Evolutionary conservation across 2,113 vertebrate genomes (phyloP).

Genomic region (Oreocharis arfaki): DNA sequence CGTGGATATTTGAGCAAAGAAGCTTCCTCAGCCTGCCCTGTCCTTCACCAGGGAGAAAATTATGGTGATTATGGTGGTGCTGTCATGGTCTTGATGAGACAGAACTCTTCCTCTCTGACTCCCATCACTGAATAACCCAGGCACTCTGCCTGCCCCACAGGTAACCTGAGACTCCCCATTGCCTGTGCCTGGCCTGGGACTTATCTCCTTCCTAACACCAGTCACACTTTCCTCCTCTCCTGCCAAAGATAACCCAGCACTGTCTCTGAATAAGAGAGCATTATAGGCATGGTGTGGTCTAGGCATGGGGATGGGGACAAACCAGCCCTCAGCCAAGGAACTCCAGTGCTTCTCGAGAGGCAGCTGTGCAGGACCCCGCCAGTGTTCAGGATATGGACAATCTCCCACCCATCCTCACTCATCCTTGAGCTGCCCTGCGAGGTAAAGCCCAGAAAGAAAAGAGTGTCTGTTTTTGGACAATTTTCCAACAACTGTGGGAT

Average conservation of each 20-base stretch:
- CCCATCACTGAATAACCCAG: not conserved
- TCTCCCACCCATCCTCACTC: not conserved
- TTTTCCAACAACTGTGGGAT: not conserved
- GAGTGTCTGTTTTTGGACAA: not conserved
- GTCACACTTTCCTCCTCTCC: not conserved
- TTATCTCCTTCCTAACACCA: not conserved
- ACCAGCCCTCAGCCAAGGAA: not conserved
- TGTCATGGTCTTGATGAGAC: not conserved
- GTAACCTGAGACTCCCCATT: not conserved
- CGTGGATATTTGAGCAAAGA: not conserved
- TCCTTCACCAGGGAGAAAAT: not conserved
- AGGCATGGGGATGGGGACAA: not conserved
- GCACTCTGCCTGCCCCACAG: not conserved
- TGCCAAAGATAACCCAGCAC: not conserved
- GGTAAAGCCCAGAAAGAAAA: not conserved
- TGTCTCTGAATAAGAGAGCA: not conserved
- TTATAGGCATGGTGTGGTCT: no score
- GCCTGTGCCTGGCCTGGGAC: accelerated
- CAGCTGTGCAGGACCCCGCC: not conserved
- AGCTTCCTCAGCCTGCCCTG: not conserved
- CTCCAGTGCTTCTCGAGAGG: not conserved
- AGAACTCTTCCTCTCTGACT: not conserved
- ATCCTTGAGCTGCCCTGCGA: accelerated
- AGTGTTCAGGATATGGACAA: not conserved
- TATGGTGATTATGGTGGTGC: not conserved